A percentile compares a stretch with the other conserved stretches of the same genome.
These are phyloP conservation scores for Nephrotoma guestfalica DNA, from an alignment of 2,888 invertebrate species.

Conservation along the genomic window DNA sequence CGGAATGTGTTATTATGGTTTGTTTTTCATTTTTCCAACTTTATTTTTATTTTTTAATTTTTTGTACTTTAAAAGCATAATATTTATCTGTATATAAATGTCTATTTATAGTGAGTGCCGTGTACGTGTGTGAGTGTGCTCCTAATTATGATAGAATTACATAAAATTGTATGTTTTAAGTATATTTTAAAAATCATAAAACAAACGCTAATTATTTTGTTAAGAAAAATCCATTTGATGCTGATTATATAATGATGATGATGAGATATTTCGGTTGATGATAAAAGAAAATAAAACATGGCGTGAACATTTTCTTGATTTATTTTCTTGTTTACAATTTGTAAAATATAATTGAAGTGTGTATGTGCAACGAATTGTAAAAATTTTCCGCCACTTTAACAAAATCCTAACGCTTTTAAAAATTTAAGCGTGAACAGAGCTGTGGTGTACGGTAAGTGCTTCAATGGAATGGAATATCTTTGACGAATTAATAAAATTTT, in stretches of 20 bases:
- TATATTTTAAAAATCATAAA: background rate
- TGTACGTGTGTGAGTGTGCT: background rate
- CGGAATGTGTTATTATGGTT: background rate
- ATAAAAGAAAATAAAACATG: background rate
- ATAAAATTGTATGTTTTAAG: background rate
- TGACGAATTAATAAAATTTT: too few species aligned
- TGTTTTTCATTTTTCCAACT: background rate
- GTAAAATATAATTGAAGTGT: background rate
- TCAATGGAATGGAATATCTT: too few species aligned
- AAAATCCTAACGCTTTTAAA: too few species aligned
- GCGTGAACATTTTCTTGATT: background rate
- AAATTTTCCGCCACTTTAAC: background rate
- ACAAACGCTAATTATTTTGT: background rate
- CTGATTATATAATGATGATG: background rate
- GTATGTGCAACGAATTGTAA: background rate
- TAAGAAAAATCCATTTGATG: background rate
- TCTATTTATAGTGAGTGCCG: too few species aligned
- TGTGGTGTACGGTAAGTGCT: too few species aligned
- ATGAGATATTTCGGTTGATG: background rate
- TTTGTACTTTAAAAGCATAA: background rate
- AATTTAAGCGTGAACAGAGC: too few species aligned
- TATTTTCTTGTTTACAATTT: background rate
- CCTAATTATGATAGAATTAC: background rate
- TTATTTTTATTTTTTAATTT: background rate
- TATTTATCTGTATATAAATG: background rate